phyloP scores from a whole-genome alignment of 2,888 invertebrate genomes.

The Diplolepis rosae region DNA sequence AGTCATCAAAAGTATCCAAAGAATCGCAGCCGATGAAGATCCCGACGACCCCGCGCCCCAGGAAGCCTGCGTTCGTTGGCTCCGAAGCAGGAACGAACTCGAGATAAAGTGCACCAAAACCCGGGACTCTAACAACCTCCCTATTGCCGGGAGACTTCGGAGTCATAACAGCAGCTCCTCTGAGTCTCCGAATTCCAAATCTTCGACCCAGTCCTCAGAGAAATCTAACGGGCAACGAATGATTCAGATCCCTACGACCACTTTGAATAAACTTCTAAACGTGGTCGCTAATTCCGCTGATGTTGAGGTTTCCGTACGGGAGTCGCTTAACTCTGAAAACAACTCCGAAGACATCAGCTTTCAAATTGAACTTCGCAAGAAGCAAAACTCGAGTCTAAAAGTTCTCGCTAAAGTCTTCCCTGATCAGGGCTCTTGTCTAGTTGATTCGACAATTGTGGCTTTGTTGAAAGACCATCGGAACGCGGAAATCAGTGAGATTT shows the following conservation, averaged over 20 bases:
- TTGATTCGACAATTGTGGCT: slow-evolving; percentile 65
- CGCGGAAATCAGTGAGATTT: slow-evolving; percentile 65
- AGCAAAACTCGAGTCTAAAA: slow-evolving; percentile 53
- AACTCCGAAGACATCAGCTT: slow-evolving; percentile 70
- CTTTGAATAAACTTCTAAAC: slow-evolving; percentile 68
- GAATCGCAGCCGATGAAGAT: not conserved
- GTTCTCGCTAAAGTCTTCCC: slow-evolving; percentile 70
- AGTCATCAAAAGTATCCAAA: slow-evolving; percentile 5
- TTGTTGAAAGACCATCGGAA: slow-evolving; percentile 65
- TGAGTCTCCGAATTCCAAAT: slow-evolving; percentile 40
- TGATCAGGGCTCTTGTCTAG: slow-evolving; percentile 69
- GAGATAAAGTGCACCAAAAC: slow-evolving; percentile 42
- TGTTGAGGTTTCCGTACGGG: slow-evolving; percentile 69
- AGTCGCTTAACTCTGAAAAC: slow-evolving; percentile 62
- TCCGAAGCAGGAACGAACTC: slow-evolving; percentile 43
- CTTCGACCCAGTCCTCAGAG: slow-evolving; percentile 1
- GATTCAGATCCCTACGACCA: slow-evolving; percentile 69
- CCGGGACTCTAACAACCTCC: slow-evolving; percentile 43
- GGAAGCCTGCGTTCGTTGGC: slow-evolving; percentile 36
- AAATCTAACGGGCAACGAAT: slow-evolving; percentile 43
- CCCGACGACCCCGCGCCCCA: slow-evolving; percentile 12
- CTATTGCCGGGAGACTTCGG: slow-evolving; percentile 64
- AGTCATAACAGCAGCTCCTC: slow-evolving; percentile 56
- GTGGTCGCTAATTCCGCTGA: slow-evolving; percentile 65
- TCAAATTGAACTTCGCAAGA: slow-evolving; percentile 68